Evolutionary conservation across 2,113 vertebrate species (phyloP).

Genomic region (Notothenia rossii): DNA sequence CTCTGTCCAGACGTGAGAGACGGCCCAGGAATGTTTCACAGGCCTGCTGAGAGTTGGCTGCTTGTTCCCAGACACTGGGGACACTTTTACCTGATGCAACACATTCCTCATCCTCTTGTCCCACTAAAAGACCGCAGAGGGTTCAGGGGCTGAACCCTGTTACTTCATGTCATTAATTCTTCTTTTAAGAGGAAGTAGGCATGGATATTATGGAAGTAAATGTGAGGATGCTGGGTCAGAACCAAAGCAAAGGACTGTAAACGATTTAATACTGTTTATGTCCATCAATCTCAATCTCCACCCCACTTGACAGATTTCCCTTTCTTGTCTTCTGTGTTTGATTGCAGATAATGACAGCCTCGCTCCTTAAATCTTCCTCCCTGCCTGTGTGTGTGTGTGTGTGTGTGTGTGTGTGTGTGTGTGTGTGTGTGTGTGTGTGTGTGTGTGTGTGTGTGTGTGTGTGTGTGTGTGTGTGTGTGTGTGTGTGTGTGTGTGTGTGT

Average conservation of each 20-base stretch:
- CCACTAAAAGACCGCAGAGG: not conserved
- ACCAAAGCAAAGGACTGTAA: not conserved
- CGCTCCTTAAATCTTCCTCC: constrained; percentile 38
- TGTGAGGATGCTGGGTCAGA: not conserved
- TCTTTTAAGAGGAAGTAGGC: constrained; percentile 1
- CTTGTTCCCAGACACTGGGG: constrained; percentile 74
- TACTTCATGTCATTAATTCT: not conserved
- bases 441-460: not conserved
- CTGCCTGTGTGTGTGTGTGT: not conserved
- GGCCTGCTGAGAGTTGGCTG: constrained; percentile 87
- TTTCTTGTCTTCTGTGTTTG: constrained; percentile 62
- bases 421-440: constrained; percentile 59
- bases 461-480: not conserved
- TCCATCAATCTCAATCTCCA: constrained; percentile 54
- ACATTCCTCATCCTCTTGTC: constrained; percentile 65
- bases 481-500: not conserved
- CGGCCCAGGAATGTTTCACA: constrained; percentile 85
- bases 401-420: constrained; percentile 34
- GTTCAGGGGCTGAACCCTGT: no score
- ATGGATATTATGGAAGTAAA: constrained; percentile 15
- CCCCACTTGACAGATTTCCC: constrained; percentile 59
- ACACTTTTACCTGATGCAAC: constrained; percentile 77
- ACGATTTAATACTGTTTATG: constrained; percentile 15
- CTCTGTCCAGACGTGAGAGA: constrained; percentile 80
- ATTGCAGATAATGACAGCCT: constrained; percentile 74